These are phyloP conservation scores for Trissolcus basalis DNA, from an alignment of 1,140 invertebrate species.

Conservation along the genomic window DNA sequence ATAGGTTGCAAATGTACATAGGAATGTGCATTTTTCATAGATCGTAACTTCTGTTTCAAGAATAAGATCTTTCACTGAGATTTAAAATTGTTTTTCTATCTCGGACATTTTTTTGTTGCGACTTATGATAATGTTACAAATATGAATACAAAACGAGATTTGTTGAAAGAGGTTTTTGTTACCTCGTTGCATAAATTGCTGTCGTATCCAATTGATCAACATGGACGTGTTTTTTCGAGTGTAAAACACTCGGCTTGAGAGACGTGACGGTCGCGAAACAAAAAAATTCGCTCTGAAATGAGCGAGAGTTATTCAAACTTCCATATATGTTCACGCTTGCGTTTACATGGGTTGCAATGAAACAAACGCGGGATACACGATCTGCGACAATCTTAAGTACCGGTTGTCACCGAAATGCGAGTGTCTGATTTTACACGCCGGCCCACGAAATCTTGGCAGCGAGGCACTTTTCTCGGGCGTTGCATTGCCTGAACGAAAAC, in stretches of 20 bases:
- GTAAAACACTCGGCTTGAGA: conserved; percentile 17
- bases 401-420: conserved; percentile 21
- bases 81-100: too few species aligned
- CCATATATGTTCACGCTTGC: neutral
- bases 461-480: conserved; percentile 33
- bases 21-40: too few species aligned
- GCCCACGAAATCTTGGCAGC: conserved; percentile 51
- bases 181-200: too few species aligned
- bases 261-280: neutral
- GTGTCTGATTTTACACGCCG: conserved; percentile 39
- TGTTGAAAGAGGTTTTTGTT: too few species aligned
- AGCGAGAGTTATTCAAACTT: conserved; percentile 3
- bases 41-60: too few species aligned
- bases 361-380: conserved; percentile 23
- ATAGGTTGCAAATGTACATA: neutral
- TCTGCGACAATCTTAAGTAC: conserved; percentile 38
- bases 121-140: too few species aligned
- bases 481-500: conserved; percentile 51
- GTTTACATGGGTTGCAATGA: conserved; percentile 27
- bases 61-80: too few species aligned
- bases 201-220: too few species aligned
- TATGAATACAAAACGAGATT: too few species aligned
- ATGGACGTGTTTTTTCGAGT: conserved; percentile 5
- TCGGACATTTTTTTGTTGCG: too few species aligned
- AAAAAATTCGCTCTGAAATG: conserved; percentile 12